Base-by-base conservation (phyloP, 2,113 vertebrate genomes). In the Fregata magnificens region DNA sequence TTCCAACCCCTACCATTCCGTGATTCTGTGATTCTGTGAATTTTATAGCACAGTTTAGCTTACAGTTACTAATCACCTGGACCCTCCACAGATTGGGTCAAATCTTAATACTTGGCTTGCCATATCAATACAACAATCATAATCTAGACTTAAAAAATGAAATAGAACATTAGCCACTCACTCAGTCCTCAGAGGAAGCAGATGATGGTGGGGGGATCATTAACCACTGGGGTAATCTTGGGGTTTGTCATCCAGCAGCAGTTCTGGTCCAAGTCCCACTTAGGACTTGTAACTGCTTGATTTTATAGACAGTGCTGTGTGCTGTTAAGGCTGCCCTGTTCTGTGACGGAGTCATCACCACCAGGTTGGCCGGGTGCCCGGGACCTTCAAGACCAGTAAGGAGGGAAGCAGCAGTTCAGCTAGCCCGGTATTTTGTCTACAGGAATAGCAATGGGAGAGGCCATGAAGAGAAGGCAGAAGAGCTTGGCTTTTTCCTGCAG, bases 121-220 rank as follows among this genome's bases (percentile, higher is more conserved):
- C 1, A 0, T 67, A 38, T 73, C 28, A 49, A 3, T 66, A 31
- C 19, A 80, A 66, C 3, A 19, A 12, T 22, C 10, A 77, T 29
- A 84, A 62, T 32, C 5, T 36, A 56, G 47, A 24, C 3, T 62
- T 8, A 50, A 56, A 29, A 4, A 6, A 25, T 2, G 13, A 52
- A 76, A 67, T 4, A 77, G 52, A 52, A 10, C 2, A 24, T 20
- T 16, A 42, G 10, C 21, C 20, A n/a, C 3, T 34, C 40, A 21
- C 24, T 69, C 36, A 55, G 0, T 59, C 7, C 16, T 65, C 22
- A 21, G 29, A 76, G 42, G 52, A 76, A 53, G 6, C 3, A 62
- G 26, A 47, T 0, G 0, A 8, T 34, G 6, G 15, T 20, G 56
- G 7, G 66, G 16, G 25, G 7, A 2, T 66, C 26, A 44, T 52